Evolutionary conservation across 2,113 vertebrate species (phyloP).

Genomic region (Thalassoma bifasciatum): DNA sequence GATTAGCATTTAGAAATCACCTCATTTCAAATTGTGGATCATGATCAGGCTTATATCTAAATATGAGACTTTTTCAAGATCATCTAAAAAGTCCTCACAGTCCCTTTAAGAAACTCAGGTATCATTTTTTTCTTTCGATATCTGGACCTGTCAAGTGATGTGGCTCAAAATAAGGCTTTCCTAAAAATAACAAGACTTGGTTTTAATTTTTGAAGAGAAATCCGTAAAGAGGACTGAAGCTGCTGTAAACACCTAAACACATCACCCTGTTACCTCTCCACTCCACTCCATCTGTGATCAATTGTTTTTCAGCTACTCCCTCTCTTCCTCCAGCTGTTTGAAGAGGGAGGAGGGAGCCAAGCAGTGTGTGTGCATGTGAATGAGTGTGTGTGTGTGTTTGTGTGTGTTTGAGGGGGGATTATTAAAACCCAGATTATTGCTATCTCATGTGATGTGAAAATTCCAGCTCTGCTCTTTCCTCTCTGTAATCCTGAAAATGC

Average conservation of each 20-base stretch:
- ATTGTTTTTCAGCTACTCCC: conserved; percentile 20
- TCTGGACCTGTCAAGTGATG: too few relatives aligned
- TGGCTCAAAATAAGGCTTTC: too few relatives aligned
- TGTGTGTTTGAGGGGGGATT: conserved; percentile 19
- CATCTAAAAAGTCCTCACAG: too few relatives aligned
- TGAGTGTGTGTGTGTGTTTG: not conserved
- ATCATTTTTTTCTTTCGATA: too few relatives aligned
- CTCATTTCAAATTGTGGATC: too few relatives aligned
- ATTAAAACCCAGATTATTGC: conserved; percentile 53
- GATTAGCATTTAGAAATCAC: too few relatives aligned
- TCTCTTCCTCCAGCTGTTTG: conserved; percentile 58
- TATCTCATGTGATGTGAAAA: conserved; percentile 47
- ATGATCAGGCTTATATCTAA: too few relatives aligned
- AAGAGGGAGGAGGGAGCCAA: not conserved
- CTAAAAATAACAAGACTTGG: too few relatives aligned
- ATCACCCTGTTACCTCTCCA: not conserved
- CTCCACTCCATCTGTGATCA: conserved; percentile 50
- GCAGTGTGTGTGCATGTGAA: not conserved
- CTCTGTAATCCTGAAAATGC: conserved; percentile 2
- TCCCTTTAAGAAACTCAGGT: too few relatives aligned
- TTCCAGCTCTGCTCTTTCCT: not conserved
- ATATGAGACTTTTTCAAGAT: too few relatives aligned
- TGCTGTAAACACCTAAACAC: not conserved
- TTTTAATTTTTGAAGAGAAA: too few relatives aligned
- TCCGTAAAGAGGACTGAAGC: too few relatives aligned